phyloP scores from a whole-genome alignment of 2,797 vertebrate genomes.

The Ciconia nigra region DNA sequence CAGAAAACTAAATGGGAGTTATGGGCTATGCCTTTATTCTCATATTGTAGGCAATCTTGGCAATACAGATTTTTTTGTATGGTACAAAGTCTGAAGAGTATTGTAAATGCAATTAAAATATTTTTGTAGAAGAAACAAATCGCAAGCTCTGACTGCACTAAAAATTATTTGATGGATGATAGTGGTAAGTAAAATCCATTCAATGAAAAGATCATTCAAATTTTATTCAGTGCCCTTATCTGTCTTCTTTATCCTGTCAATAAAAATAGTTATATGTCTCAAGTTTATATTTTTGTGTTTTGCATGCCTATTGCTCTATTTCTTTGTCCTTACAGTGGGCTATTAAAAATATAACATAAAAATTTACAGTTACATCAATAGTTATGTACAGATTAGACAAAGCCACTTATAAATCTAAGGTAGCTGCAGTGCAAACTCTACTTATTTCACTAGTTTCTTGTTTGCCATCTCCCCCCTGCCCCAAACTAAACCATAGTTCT shows the following conservation, averaged over 20 bases:
- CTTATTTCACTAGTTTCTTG: background rate
- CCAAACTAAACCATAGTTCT: background rate
- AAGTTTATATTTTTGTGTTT: background rate
- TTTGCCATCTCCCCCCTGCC: background rate
- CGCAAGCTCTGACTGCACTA: background rate
- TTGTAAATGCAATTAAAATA: background rate
- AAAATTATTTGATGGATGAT: background rate
- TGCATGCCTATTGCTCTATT: background rate
- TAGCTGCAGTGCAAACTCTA: background rate
- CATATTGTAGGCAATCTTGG: background rate
- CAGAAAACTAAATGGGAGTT: background rate
- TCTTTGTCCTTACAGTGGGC: background rate
- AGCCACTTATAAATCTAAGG: background rate
- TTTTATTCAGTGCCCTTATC: background rate
- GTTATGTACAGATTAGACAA: background rate
- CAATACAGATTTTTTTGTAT: background rate
- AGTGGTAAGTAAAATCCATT: background rate
- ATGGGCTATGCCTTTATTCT: background rate
- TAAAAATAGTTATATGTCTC: background rate
- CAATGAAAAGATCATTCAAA: background rate
- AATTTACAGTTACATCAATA: too few species aligned
- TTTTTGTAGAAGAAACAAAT: background rate
- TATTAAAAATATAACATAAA: background rate
- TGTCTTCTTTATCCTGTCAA: background rate
- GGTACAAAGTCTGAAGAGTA: background rate